Conservation (phyloP, 2,113 vertebrate genomes). For the Muntiacus muntjak region DNA sequence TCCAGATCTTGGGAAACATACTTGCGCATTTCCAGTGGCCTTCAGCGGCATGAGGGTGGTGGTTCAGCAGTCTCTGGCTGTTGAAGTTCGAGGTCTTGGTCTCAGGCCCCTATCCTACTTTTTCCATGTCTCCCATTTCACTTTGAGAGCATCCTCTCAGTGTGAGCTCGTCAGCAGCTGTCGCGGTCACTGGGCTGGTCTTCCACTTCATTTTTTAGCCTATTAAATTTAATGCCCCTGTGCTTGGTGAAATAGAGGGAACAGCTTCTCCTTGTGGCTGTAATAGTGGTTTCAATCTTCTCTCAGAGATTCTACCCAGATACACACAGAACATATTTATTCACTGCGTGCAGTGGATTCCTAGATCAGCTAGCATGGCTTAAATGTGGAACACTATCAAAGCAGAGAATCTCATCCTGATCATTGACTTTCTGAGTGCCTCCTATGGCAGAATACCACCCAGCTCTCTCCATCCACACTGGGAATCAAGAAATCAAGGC, state of each 20-base stretch:
- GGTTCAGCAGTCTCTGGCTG: not conserved
- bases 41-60: not conserved
- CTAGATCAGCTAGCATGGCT: not conserved
- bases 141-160: not conserved
- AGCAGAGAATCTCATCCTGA: not conserved
- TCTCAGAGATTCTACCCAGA: not conserved
- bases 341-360: not conserved
- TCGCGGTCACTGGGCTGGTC: not conserved
- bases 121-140: not conserved
- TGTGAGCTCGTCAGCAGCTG: not conserved
- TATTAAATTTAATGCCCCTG: conserved; percentile 42
- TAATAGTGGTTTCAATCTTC: not conserved
- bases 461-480: not conserved
- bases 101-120: no score
- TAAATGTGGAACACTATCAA: not conserved
- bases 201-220: conserved; percentile 43
- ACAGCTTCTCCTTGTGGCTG: conserved; percentile 21
- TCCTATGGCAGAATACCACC: not conserved
- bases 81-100: rapidly evolving
- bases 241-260: not conserved
- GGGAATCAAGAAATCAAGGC: not conserved
- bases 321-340: not conserved
- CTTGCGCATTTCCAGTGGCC: not conserved
- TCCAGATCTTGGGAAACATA: not conserved
- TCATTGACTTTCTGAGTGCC: not conserved